Evolutionary conservation across 2,113 vertebrate genomes (phyloP), one percentile per base, ranked within the genome.

Genomic region (Brienomyrus brachyistius): DNA sequence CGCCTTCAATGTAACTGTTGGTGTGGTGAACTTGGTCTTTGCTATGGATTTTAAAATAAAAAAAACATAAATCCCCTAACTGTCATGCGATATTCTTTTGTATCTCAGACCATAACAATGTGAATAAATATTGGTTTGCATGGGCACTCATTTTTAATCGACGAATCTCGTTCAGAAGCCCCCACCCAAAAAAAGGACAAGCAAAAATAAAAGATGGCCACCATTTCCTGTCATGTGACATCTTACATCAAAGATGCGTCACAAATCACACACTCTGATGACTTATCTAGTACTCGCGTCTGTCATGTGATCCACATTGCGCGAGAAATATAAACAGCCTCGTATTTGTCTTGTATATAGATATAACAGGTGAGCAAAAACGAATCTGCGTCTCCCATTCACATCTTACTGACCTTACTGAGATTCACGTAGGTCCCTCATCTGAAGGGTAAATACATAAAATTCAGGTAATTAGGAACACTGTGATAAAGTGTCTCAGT

Each of bases 91-190:
- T 90, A 54, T 19, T 89, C 84, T 90, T 45, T 93, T 86, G 88
- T 91, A 90, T 92, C 93, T 93, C 89, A 52, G 77, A 89, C 87
- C 45, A 80, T 10, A 31, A 91, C 90, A 5, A 0, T 92, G 88
- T 90, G 87, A 10, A 50, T 88, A 92, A 90, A 90, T 90, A 88
- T 90, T 89, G 90, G 66, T 35, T 89, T 89, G 80, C 56, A 66
- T 91, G n/a, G 35, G 86, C 82, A 54, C 86, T 90, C 54, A 23
- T 66, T 90, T 70, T 90, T 45, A 47, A 4, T 13, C 66, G 7
- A 15, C 2, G 19, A 89, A 23, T 77, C 86, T 90, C 2, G 17
- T 88, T 0, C 15, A 89, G 50, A 31, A 54, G 19, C 31, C 19
- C 15, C 62, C n/a, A 10, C 3, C 62, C 62, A 62, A 62, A 27